A percentile compares a stretch with the other conserved stretches of the same genome.
These are phyloP conservation scores for Pocota personata DNA, from an alignment of 2,888 invertebrate genomes.

Conservation along the genomic window DNA sequence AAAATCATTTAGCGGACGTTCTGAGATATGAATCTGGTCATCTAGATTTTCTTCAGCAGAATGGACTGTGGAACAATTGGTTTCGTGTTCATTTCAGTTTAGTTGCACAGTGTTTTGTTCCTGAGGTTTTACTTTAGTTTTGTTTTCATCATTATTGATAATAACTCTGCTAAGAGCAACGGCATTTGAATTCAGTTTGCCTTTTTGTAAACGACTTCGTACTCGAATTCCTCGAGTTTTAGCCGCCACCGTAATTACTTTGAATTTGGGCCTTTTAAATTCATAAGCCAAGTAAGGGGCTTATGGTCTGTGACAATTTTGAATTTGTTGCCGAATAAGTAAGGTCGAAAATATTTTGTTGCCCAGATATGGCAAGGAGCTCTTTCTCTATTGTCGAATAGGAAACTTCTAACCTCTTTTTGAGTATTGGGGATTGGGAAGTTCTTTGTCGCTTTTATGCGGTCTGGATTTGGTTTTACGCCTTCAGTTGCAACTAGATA, in stretches of 20 bases:
- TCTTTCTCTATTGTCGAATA: conserved; percentile 75
- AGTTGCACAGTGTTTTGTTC: conserved; percentile 22
- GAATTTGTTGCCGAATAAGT: conserved; percentile 70
- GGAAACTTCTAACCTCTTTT: not conserved
- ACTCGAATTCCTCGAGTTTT: too few relatives aligned
- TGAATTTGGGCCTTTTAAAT: too few relatives aligned
- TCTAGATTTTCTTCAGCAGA: conserved; percentile 60
- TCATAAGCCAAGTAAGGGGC: too few relatives aligned
- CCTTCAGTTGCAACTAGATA: too few relatives aligned
- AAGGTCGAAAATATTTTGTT: conserved; percentile 73
- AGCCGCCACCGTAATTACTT: too few relatives aligned
- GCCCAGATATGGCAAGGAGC: conserved; percentile 68
- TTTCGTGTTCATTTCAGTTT: conserved; percentile 40
- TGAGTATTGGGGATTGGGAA: too few relatives aligned
- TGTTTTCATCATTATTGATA: conserved; percentile 68
- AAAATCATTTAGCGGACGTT: conserved; percentile 74
- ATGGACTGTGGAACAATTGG: conserved; percentile 32
- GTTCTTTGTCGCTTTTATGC: too few relatives aligned
- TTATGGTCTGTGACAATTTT: too few relatives aligned
- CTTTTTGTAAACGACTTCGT: too few relatives aligned
- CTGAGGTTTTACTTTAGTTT: too few relatives aligned
- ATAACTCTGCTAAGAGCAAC: conserved; percentile 1
- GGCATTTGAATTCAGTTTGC: too few relatives aligned
- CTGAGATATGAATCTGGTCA: conserved; percentile 71
- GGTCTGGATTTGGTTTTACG: too few relatives aligned